Percentiles rank a stretch among this genome's conserved stretches.
Conservation (phyloP, 2,797 vertebrate species). For the Gephyroberyx darwinii region DNA sequence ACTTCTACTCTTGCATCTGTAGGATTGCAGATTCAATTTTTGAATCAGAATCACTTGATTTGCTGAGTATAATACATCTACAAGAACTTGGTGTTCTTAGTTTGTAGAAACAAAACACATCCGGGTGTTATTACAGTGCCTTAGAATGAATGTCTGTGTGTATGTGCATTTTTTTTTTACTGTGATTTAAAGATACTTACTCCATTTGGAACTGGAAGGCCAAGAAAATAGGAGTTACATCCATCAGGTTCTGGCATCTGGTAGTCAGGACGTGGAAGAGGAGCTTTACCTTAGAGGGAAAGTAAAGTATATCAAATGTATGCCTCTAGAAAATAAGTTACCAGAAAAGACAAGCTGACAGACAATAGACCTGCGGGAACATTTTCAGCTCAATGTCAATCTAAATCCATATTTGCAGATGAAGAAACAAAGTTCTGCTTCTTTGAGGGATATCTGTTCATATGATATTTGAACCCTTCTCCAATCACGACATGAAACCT, state of each 20-base stretch:
- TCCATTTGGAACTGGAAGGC: slow-evolving; percentile 91
- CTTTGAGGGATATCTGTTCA: slow-evolving; percentile 5
- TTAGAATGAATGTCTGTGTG: too few relatives aligned
- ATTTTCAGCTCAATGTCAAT: background rate
- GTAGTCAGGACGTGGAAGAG: slow-evolving; percentile 88
- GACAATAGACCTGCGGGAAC: background rate
- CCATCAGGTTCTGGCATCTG: slow-evolving; percentile 90
- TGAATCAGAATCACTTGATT: background rate
- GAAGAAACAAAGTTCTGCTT: slow-evolving; percentile 6
- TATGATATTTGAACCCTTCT: slow-evolving; percentile 13
- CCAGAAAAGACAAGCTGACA: background rate
- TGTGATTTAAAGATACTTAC: slow-evolving; percentile 73
- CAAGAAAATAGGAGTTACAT: slow-evolving; percentile 91
- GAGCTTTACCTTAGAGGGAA: slow-evolving; percentile 85
- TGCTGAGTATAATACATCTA: background rate
- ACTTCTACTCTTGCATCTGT: too few relatives aligned
- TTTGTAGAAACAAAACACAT: too few relatives aligned
- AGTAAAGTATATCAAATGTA: background rate
- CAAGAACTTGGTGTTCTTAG: background rate
- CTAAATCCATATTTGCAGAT: slow-evolving; percentile 21
- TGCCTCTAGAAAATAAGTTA: background rate
- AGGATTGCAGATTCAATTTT: background rate
- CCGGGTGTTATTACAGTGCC: too few relatives aligned
- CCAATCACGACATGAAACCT: slow-evolving; percentile 4
- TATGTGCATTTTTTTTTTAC: background rate